Evolutionary conservation across 2,113 vertebrate genomes (phyloP).

Genomic region (Atrichornis clamosus): DNA sequence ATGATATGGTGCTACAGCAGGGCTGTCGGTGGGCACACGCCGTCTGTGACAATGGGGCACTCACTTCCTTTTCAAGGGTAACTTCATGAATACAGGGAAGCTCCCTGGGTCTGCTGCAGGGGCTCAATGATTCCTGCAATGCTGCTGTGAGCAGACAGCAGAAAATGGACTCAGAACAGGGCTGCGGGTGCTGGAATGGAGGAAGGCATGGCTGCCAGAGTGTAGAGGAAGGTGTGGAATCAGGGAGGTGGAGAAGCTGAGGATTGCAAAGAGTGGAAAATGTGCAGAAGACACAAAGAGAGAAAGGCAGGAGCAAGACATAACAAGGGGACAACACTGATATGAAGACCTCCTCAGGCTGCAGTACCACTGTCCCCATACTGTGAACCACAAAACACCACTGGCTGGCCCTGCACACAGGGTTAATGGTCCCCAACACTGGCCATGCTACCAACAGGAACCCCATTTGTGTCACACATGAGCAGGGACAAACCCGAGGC

Average conservation of each 20-base stretch:
- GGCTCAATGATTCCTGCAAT: not conserved
- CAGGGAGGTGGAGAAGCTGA: not conserved
- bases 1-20: not conserved
- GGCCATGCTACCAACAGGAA: not conserved
- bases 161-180: not conserved
- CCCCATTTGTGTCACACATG: accelerated
- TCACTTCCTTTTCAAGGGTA: not conserved
- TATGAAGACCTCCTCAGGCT: accelerated
- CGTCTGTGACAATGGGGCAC: not conserved
- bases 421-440: no score
- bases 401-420: not conserved
- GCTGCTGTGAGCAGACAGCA: not conserved
- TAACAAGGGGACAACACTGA: accelerated
- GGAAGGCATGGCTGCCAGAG: not conserved
- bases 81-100: not conserved
- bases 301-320: not conserved
- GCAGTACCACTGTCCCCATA: not conserved
- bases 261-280: not conserved
- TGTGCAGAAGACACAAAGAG: not conserved
- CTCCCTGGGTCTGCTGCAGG: not conserved
- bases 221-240: not conserved
- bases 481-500: not conserved
- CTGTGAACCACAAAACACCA: accelerated
- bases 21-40: not conserved
- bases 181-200: not conserved